These are phyloP conservation scores for Cottus gobio DNA, from an alignment of 2,113 vertebrate species.

Conservation along the genomic window DNA sequence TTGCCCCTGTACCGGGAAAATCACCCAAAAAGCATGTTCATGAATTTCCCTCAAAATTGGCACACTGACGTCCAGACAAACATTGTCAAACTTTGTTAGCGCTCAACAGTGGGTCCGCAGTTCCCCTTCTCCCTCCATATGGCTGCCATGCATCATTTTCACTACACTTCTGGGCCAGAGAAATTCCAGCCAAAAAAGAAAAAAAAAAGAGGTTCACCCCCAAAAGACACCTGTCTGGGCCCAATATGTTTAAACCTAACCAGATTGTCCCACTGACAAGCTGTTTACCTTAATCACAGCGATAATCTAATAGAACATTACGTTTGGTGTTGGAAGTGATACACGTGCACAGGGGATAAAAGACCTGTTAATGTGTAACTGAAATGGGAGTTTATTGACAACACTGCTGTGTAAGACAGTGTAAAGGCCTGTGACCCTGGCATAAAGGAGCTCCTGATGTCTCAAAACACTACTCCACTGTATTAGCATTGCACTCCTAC, in stretches of 20 bases:
- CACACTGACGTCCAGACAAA: constrained; percentile 77
- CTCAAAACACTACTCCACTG: background rate
- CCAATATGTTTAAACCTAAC: constrained; percentile 58
- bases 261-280: constrained; percentile 58
- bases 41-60: constrained; percentile 74
- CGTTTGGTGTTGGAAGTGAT: constrained; percentile 55
- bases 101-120: constrained; percentile 43
- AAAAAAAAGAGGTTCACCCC: constrained; percentile 5
- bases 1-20: constrained; percentile 64
- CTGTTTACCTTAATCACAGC: constrained; percentile 71
- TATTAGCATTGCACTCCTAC: background rate
- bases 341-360: constrained; percentile 53
- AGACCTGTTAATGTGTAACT: constrained; percentile 43
- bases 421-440: background rate
- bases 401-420: background rate
- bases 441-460: background rate
- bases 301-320: constrained; percentile 71
- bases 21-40: constrained; percentile 71
- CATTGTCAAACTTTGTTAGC: constrained; percentile 82
- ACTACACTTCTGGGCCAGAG: constrained; percentile 44
- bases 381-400: constrained; percentile 47
- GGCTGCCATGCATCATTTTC: constrained; percentile 71
- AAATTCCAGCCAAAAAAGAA: constrained; percentile 50
- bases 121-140: constrained; percentile 57
- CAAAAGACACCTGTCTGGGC: constrained; percentile 67